Base-by-base conservation (phyloP, 2,113 vertebrate genomes). In the Coturnix japonica region DNA sequence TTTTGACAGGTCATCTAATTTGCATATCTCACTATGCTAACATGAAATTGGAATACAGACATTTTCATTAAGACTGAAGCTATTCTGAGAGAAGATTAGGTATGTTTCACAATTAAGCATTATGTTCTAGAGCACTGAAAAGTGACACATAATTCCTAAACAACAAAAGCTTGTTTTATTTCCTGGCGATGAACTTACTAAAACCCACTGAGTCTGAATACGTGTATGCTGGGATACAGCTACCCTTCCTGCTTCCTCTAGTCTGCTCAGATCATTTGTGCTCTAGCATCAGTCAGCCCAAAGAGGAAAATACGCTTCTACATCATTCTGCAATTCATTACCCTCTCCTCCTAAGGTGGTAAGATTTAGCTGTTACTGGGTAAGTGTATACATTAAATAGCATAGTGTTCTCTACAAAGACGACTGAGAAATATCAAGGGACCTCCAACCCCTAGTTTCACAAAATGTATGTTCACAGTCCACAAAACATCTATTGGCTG, bases 311-410 rank as follows among this genome's bases (percentile, higher is more conserved):
- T 74, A 7, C 9, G 51, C 63, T 95, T 92, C 79, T 95, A 46
- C 23, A 91, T 85, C 71, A 95, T 47, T 49, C 76, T 87, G 72
- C 95, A 86, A 95, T 95, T 90, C n/a, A 88, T 75, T 93, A 70
- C 53, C 11, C 65, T 71, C 33, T 77, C 53, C 28, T 84, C 31
- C 84, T 94, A 51, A 91, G 22, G 44, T 30, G 31, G 30, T 35
- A 84, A 95, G 59, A 85, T 91, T 79, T 87, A 94, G 92, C 57
- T 63, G 30, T 20, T 84, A 26, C 57, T 69, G 63, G 44, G 6
- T 85, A 81, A 87, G 54, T 71, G 59, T 93, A 93, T 87, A 84
- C 30, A 73, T 20, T 49, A 33, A 21, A 41, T 20, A 79, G 21
- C 69, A 57, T 7, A 63, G 7, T 49, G 57, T 80, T 80, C 41